These are phyloP conservation scores for Amphipoea oculea DNA, from an alignment of 2,888 invertebrate species.

Conservation along the genomic window DNA sequence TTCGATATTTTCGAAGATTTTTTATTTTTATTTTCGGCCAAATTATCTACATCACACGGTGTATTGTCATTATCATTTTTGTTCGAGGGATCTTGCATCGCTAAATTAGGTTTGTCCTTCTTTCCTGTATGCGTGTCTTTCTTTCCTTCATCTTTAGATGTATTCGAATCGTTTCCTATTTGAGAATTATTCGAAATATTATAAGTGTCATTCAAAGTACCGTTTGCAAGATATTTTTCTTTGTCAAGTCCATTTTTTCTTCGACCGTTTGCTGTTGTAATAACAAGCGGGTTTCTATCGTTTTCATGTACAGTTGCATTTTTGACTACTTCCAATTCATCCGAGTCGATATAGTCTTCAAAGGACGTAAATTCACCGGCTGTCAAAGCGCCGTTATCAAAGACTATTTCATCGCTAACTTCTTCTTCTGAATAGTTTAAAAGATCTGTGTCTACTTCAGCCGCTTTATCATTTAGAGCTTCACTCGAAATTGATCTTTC, in stretches of 20 bases:
- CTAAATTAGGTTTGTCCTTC: neutral
- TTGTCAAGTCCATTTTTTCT: neutral
- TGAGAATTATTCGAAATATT: neutral
- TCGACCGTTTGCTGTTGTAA: neutral
- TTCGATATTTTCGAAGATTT: neutral
- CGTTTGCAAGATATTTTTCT: neutral
- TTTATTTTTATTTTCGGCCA: neutral
- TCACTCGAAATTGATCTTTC: neutral
- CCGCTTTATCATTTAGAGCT: neutral
- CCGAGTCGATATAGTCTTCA: conserved; percentile 23
- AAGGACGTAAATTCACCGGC: neutral
- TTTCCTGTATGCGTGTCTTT: neutral
- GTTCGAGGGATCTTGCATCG: neutral
- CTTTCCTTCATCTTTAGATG: neutral
- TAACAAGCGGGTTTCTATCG: neutral
- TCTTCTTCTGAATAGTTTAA: neutral
- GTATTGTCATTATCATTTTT: neutral
- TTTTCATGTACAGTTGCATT: neutral
- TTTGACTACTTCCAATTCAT: conserved; percentile 14
- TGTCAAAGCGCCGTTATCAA: neutral
- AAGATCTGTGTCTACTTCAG: neutral
- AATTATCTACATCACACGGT: neutral
- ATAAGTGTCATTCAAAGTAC: neutral
- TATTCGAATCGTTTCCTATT: neutral
- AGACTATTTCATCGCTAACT: neutral